phyloP scores from a whole-genome alignment of 1,140 invertebrate species.

The Drosophila ercepeae region DNA sequence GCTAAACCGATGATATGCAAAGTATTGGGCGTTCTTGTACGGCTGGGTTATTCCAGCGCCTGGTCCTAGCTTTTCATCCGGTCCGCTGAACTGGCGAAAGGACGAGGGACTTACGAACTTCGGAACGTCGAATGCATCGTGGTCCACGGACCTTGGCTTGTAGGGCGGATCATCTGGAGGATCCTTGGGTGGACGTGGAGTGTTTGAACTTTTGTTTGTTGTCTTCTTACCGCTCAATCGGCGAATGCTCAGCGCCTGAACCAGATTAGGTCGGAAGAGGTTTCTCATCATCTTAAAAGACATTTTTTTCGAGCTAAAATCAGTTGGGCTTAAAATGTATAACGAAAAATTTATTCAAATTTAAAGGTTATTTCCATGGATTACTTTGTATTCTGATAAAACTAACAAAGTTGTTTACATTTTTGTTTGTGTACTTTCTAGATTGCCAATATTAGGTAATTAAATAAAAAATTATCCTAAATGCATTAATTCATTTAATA shows the following conservation, averaged over 20 bases:
- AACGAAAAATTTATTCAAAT: not conserved
- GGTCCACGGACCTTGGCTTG: slow-evolving; percentile 32
- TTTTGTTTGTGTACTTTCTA: not conserved
- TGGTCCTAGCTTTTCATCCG: slow-evolving; percentile 63
- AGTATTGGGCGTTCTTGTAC: slow-evolving; percentile 71
- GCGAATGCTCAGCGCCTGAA: not conserved
- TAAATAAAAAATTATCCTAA: too few species aligned
- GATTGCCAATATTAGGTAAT: too few species aligned
- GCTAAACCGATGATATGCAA: slow-evolving; percentile 69
- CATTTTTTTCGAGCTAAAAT: not conserved
- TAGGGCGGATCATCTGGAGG: slow-evolving; percentile 60
- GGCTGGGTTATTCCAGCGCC: slow-evolving; percentile 42
- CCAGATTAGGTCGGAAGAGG: not conserved
- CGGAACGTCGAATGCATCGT: slow-evolving; percentile 39
- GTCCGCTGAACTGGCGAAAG: slow-evolving; percentile 49
- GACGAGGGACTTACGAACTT: slow-evolving; percentile 41
- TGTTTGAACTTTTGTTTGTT: slow-evolving; percentile 46
- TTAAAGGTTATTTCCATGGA: not conserved
- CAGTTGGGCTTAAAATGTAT: not conserved
- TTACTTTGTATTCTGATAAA: not conserved
- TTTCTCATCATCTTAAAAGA: slow-evolving; percentile 14
- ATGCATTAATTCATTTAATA: too few species aligned
- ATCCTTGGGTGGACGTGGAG: slow-evolving; percentile 71
- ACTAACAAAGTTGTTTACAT: too few species aligned
- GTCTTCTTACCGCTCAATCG: not conserved